Conservation (phyloP, 2,113 vertebrate genomes). For the Spizaetus ornatus region DNA sequence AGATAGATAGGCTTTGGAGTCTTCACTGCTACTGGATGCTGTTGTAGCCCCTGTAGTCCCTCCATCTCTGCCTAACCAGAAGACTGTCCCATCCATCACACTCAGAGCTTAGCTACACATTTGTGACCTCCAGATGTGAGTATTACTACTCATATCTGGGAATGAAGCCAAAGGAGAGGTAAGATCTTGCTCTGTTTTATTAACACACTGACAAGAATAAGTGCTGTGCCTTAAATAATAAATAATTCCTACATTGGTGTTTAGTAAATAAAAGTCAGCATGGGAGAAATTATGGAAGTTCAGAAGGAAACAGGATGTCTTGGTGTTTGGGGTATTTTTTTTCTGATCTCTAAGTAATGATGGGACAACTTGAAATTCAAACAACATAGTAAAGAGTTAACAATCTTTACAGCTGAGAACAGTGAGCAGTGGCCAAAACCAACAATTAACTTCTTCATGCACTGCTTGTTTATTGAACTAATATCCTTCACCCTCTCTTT, state of each 20-base stretch:
- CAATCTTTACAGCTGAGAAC: not conserved
- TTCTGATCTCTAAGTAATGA: not conserved
- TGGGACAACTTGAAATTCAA: not conserved
- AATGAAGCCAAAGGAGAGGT: not conserved
- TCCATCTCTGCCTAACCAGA: not conserved
- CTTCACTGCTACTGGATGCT: not conserved
- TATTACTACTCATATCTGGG: not conserved
- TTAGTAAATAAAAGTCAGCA: not conserved
- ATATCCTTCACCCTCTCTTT: not conserved
- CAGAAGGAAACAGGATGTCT: not conserved
- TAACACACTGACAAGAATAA: not conserved
- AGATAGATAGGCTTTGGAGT: not conserved
- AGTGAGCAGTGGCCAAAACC: not conserved
- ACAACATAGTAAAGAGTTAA: not conserved
- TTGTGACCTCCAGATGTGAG: not conserved
- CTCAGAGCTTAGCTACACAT: not conserved
- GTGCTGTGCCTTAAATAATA: not conserved
- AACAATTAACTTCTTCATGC: not conserved
- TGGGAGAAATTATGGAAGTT: not conserved
- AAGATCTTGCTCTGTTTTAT: not conserved
- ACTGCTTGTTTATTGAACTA: not conserved
- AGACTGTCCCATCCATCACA: not conserved
- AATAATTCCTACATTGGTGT: not conserved
- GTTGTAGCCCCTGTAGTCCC: not conserved
- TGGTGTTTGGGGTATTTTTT: not conserved